Base-by-base conservation (phyloP, 1,140 invertebrate species). In the Homalodisca vitripennis region DNA sequence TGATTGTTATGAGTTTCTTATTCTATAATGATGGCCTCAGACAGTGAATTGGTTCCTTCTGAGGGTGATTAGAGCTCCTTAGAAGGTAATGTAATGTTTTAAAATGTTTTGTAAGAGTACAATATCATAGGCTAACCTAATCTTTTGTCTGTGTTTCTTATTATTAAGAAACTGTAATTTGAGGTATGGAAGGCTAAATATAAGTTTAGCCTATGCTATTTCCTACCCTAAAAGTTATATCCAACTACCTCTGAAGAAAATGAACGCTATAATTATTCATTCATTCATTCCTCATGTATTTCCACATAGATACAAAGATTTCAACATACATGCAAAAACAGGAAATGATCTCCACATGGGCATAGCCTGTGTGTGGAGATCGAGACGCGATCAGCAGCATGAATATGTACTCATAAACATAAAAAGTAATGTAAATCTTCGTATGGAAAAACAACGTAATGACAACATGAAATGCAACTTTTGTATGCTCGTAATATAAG, bases 21-120 rank as follows among this genome's bases (percentile, higher is more conserved):
- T 26, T 17, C 3, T 55, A 55, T 26, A 55, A 55, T 10, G 10
- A 55, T 55, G 51, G 51, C 51, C 22, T 55, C 51, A 55, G 51
- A 55, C 51, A 55, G 51, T 55, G 51, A 55, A 55, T 55, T 10
- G 51, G 51, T 55, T 55, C 51, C 51, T 55, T 55, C 51, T 55
- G 51, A 20, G 3, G 10, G 17, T 41, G 17, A 41, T 41, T 41
- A 6, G 6, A 41, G 34, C 34, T 41, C 34, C 34, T 41, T 41
- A 41, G 34, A 41, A 41, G 34, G 34, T 41, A 41, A 41, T n/a
- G 34, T 41, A 10, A 10, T 41, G 34, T 41, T 41, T 41, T 41
- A 41, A 41, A 41, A 41, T 41, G 6, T 41, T 41, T 41, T 41
- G 34, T 41, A 41, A 41, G 6, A 41, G 34, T 41, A 41, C 34